phyloP scores from a whole-genome alignment of 2,797 vertebrate species.

The Halcyon badia region DNA sequence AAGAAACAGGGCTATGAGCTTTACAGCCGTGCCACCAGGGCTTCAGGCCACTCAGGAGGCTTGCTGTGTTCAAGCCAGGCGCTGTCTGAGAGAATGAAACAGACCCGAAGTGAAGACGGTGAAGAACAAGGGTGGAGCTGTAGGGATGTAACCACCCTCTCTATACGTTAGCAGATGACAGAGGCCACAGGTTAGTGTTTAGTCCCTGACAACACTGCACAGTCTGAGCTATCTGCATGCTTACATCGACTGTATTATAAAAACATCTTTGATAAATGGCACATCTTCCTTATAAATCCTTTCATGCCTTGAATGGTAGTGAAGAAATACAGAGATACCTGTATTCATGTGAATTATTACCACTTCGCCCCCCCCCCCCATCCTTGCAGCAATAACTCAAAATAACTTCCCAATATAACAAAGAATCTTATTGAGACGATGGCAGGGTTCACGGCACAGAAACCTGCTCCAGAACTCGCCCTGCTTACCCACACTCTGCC shows the following conservation, averaged over 20 bases:
- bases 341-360: not conserved
- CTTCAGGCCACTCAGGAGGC: not conserved
- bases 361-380: not conserved
- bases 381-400: not conserved
- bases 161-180: not conserved
- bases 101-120: not conserved
- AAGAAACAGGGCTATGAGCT: too few relatives aligned
- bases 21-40: not conserved
- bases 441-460: rapidly evolving
- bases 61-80: not conserved
- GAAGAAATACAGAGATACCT: not conserved
- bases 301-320: not conserved
- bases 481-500: not conserved
- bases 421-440: not conserved
- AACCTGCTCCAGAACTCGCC: not conserved
- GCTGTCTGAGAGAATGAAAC: not conserved
- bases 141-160: not conserved
- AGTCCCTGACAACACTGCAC: not conserved
- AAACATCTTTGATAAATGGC: not conserved
- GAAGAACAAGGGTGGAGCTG: not conserved
- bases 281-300: not conserved
- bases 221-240: not conserved
- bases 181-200: not conserved
- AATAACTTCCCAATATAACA: not conserved
- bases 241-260: not conserved